A percentile compares a stretch with the other conserved stretches of the same genome.
These are phyloP conservation scores for Megastigmus dorsalis DNA, from an alignment of 2,888 invertebrate species.

Conservation along the genomic window DNA sequence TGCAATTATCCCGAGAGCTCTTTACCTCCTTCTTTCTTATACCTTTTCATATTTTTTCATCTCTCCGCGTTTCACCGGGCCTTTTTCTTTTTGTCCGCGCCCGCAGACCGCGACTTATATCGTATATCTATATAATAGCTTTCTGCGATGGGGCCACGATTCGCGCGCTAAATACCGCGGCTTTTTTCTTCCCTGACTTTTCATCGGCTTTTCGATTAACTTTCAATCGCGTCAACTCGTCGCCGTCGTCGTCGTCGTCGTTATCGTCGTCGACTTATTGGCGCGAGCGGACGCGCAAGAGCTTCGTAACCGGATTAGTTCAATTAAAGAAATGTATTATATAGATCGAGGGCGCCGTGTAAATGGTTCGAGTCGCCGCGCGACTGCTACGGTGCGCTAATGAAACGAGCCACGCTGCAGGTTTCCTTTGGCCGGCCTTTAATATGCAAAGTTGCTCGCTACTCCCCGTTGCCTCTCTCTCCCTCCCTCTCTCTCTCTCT, in stretches of 20 bases:
- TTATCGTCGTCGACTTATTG: constrained; percentile 53
- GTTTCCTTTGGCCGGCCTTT: constrained; percentile 60
- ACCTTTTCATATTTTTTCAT: constrained; percentile 32
- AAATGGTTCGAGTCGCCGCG: constrained; percentile 12
- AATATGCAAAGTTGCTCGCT: constrained; percentile 67
- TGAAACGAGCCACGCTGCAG: constrained; percentile 51
- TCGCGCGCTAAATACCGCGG: background rate
- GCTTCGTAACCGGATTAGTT: constrained; percentile 55
- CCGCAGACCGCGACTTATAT: constrained; percentile 30
- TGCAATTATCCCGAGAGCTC: constrained; percentile 64
- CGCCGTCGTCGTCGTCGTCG: constrained; percentile 51
- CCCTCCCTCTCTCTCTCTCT: too few species aligned
- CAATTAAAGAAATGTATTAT: constrained; percentile 57
- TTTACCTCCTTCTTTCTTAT: constrained; percentile 39
- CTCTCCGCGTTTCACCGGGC: too few species aligned
- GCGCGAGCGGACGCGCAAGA: constrained; percentile 4
- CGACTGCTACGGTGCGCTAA: constrained; percentile 31
- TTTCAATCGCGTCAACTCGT: constrained; percentile 68
- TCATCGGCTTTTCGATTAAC: constrained; percentile 59
- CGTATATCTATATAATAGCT: background rate
- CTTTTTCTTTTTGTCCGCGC: constrained; percentile 15
- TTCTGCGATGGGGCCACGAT: background rate
- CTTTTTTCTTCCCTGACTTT: constrained; percentile 6
- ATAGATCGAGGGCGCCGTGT: background rate
- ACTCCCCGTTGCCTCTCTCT: constrained; percentile 55